Base-by-base conservation (phyloP, 2,888 invertebrate species). In the Linnaemya vulpina region DNA sequence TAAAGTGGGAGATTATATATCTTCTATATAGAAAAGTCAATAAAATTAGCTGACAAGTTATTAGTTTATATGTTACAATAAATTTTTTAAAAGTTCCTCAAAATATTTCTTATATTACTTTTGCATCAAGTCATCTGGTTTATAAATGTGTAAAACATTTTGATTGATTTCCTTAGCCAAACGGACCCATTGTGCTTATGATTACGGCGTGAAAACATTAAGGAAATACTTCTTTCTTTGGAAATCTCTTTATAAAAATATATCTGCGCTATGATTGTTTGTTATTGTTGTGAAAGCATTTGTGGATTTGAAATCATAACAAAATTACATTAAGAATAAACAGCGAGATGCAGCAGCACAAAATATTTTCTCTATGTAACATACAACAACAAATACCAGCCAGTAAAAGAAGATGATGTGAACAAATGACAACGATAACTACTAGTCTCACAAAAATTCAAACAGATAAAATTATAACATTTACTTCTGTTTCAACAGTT, bases 381-480 rank as follows among this genome's bases (percentile, higher is more conserved):
- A 76, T 46, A 51, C 74, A 63, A 40, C 63, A 53, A 13, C 20
- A 55, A 46, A 30, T 35, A 55, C 20, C 43, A 10, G 20, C 8
- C 55, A 20, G 0, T 3, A 43, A 53, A 17, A 55, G 46, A 58
- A 76, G 40, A 76, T 8, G 40, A 65, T 10, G 35, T 20, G 15
- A 62, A 11, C 9, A 38, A 25, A 22, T 35, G 0, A 63, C 51
- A 53, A 53, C n/a, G 38, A 74, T 51, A 40, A 49, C 25, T 49
- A 25, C 58, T 62, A 46, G 43, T 46, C 13, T 20, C 20, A 68
- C 65, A 82, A 30, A 63, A 82, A 83, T 53, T 71, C 53, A 62
- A 73, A 55, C 58, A 73, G 25, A 71, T 86, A 77, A 79, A 79
- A 65, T 63, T 83, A 67, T 67, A 83, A 76, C 73, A 74, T 76